A percentile compares a stretch with the other conserved stretches of the same genome.
These are phyloP conservation scores for Ectropis crepuscularia DNA, from an alignment of 2,888 invertebrate species.

Conservation along the genomic window DNA sequence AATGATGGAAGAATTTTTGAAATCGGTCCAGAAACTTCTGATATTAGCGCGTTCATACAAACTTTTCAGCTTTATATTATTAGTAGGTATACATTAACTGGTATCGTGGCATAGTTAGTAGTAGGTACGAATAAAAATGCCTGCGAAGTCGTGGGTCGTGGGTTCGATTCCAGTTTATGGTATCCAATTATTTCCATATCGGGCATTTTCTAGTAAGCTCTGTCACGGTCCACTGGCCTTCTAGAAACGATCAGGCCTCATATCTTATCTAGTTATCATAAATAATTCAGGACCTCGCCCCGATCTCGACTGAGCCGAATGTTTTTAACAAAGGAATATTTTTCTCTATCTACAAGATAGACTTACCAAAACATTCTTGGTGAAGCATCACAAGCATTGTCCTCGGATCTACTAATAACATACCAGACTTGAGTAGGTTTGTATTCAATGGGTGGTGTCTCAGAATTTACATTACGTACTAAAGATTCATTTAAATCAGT, in stretches of 20 bases:
- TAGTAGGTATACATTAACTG: too few relatives aligned
- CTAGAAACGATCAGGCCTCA: neutral
- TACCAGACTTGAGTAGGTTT: neutral
- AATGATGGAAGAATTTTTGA: too few relatives aligned
- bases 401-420: constrained; percentile 4
- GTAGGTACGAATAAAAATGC: too few relatives aligned
- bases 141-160: too few relatives aligned
- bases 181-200: too few relatives aligned
- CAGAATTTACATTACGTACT: neutral
- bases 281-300: neutral
- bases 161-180: too few relatives aligned
- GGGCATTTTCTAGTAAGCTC: too few relatives aligned
- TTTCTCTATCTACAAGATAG: neutral
- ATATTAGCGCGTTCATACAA: too few relatives aligned
- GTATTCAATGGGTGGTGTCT: constrained; percentile 2
- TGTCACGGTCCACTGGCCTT: too few relatives aligned
- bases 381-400: constrained; percentile 1
- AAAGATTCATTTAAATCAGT: neutral
- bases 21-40: too few relatives aligned
- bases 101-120: too few relatives aligned
- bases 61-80: too few relatives aligned
- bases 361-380: neutral
- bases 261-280: neutral
- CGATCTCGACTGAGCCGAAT: neutral
- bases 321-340: neutral